Conservation (phyloP, 2,113 vertebrate genomes). For the Gopherus flavomarginatus region DNA sequence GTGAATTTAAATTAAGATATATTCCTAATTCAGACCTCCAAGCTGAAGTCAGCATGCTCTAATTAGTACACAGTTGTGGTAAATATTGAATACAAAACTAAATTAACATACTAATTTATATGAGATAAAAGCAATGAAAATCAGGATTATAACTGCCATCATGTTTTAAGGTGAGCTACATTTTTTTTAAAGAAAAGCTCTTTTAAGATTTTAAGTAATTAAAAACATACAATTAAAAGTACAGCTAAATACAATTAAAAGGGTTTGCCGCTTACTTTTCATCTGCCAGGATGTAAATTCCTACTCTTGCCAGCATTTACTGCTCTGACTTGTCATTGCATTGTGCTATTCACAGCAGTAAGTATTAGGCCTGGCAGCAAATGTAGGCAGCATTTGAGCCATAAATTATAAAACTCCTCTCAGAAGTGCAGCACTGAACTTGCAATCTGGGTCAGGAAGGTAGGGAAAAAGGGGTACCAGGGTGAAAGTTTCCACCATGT, state of each 20-base stretch:
- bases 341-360: background rate
- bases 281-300: background rate
- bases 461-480: background rate
- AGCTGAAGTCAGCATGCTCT: background rate
- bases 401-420: background rate
- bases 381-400: background rate
- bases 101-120: background rate
- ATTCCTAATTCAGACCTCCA: background rate
- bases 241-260: background rate
- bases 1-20: background rate
- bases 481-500: background rate
- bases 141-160: background rate
- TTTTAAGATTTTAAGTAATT: background rate
- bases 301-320: background rate
- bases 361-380: background rate
- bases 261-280: background rate
- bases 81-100: background rate
- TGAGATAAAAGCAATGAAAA: background rate
- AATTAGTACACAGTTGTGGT: background rate
- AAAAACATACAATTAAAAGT: background rate
- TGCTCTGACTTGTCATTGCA: background rate
- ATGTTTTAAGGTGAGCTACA: background rate
- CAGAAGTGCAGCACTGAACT: background rate
- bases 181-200: background rate
- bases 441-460: background rate